A percentile compares a stretch with the other conserved stretches of the same genome.
Conservation (phyloP, 2,888 invertebrate genomes). For the Ennomos fuscantarius region DNA sequence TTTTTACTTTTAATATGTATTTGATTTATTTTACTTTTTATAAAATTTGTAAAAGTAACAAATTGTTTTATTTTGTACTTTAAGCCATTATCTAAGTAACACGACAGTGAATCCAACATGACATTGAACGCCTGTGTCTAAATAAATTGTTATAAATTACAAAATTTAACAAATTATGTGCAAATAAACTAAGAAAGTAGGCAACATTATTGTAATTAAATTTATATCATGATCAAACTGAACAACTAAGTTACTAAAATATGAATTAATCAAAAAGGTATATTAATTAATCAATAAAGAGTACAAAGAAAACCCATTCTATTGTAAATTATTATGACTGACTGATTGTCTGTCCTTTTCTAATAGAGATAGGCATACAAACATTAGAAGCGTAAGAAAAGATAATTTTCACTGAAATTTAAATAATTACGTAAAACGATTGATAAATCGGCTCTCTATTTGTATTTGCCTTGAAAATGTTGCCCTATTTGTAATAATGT, state of each 20-base stretch:
- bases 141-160: slow-evolving; percentile 81
- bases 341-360: slow-evolving; percentile 24
- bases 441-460: slow-evolving; percentile 34
- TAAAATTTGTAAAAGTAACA: slow-evolving; percentile 91
- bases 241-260: slow-evolving; percentile 80
- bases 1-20: slow-evolving; percentile 73
- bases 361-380: slow-evolving; percentile 54
- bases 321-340: slow-evolving; percentile 36
- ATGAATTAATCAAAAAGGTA: slow-evolving; percentile 71
- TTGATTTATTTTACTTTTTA: slow-evolving; percentile 79
- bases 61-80: slow-evolving; percentile 88
- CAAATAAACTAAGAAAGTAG: slow-evolving; percentile 83
- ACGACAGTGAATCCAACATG: slow-evolving; percentile 79
- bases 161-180: slow-evolving; percentile 82
- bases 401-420: slow-evolving; percentile 17
- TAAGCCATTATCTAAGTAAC: slow-evolving; percentile 88
- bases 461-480: slow-evolving; percentile 42
- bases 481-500: slow-evolving; percentile 32
- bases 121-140: slow-evolving; percentile 75
- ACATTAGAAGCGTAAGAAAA: slow-evolving; percentile 58
- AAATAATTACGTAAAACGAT: slow-evolving; percentile 22
- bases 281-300: slow-evolving; percentile 22
- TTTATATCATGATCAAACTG: slow-evolving; percentile 72
- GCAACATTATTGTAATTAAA: slow-evolving; percentile 80
- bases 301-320: slow-evolving; percentile 53